Conservation (phyloP, 2,113 vertebrate species). For the Lycocorax pyrrhopterus region DNA sequence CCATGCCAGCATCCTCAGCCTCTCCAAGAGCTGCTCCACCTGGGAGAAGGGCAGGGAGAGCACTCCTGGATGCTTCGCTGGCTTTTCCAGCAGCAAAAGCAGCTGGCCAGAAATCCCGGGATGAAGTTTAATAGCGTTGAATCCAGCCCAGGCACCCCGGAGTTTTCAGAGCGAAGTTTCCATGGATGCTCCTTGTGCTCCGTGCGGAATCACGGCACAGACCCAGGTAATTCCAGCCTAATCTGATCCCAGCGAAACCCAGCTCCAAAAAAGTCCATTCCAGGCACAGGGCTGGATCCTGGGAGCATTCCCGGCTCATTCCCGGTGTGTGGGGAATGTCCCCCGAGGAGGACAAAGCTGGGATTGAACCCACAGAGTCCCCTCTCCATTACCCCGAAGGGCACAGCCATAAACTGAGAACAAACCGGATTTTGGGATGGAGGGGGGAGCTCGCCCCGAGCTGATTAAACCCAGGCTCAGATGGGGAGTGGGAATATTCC, state of each 20-base stretch:
- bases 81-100: not conserved
- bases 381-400: not conserved
- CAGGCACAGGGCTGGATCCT: not conserved
- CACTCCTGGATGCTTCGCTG: not conserved
- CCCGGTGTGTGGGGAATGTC: not conserved
- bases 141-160: not conserved
- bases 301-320: not conserved
- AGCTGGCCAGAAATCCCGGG: not conserved
- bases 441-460: not conserved
- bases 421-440: not conserved
- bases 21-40: not conserved
- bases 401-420: not conserved
- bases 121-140: not conserved
- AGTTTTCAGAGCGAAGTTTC: not conserved
- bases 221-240: not conserved
- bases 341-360: not conserved
- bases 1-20: not conserved
- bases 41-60: not conserved
- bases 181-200: accelerated
- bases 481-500: not conserved
- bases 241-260: not conserved
- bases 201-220: accelerated
- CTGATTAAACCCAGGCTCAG: not conserved
- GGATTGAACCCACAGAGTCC: not conserved
- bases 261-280: not conserved